phyloP scores from a whole-genome alignment of 2,888 invertebrate species.

The Brassicogethes aeneus region DNA sequence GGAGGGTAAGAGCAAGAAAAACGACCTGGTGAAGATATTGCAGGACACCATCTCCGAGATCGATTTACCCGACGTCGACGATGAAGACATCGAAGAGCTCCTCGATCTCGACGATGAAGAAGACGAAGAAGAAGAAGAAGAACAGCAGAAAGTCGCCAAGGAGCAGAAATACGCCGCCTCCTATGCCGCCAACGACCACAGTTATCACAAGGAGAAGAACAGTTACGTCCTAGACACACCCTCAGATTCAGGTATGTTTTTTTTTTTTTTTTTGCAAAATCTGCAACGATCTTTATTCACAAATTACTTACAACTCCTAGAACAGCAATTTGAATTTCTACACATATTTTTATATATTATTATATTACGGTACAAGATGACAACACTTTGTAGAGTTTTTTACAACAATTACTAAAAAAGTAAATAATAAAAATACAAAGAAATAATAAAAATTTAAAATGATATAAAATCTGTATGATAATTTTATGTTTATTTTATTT shows the following conservation, averaged over 20 bases:
- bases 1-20: conserved; percentile 21
- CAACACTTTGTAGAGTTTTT: too few species aligned
- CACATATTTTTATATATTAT: too few species aligned
- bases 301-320: too few species aligned
- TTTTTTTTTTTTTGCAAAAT: neutral
- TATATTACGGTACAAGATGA: too few species aligned
- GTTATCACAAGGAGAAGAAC: conserved; percentile 57
- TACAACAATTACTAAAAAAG: too few species aligned
- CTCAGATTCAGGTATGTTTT: conserved; percentile 76
- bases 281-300: too few species aligned
- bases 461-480: too few species aligned
- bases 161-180: conserved; percentile 32
- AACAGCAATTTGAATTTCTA: too few species aligned
- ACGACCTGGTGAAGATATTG: conserved; percentile 8
- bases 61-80: conserved; percentile 25
- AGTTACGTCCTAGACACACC: conserved; percentile 73
- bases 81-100: conserved; percentile 31
- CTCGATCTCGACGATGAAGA: conserved; percentile 28
- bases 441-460: too few species aligned
- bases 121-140: conserved; percentile 34
- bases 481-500: too few species aligned
- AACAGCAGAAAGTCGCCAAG: conserved; percentile 26
- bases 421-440: too few species aligned
- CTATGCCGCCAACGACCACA: conserved; percentile 48
- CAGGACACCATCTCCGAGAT: conserved; percentile 6